phyloP scores from a whole-genome alignment of 2,888 invertebrate genomes.

The Calephelis perditalis region DNA sequence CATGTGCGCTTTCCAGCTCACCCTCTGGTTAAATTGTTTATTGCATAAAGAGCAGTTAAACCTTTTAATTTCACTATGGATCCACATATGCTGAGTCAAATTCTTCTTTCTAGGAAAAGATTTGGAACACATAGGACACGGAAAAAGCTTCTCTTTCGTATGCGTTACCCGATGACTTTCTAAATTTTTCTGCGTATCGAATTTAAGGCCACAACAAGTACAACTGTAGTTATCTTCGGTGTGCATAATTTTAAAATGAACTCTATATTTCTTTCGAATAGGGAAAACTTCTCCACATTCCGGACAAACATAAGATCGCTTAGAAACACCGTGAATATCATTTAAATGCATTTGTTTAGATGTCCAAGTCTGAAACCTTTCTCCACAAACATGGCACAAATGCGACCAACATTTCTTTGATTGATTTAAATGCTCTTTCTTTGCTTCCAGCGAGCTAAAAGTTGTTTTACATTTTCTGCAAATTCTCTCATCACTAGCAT shows the following conservation, averaged over 20 bases:
- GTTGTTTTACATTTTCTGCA: conserved; percentile 59
- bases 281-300: conserved; percentile 52
- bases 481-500: conserved; percentile 47
- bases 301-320: conserved; percentile 48
- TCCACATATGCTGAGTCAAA: conserved; percentile 64
- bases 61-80: conserved; percentile 59
- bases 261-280: conserved; percentile 49
- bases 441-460: conserved; percentile 48
- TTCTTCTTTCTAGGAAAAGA: conserved; percentile 61
- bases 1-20: conserved; percentile 67
- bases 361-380: conserved; percentile 52
- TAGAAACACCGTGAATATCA: conserved; percentile 47
- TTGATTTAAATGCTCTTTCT: conserved; percentile 46
- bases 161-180: conserved; percentile 72
- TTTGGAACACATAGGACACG: conserved; percentile 70
- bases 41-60: conserved; percentile 59
- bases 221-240: conserved; percentile 59
- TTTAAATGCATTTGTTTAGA: conserved; percentile 50
- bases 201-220: conserved; percentile 57
- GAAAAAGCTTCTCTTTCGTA: conserved; percentile 68
- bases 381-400: conserved; percentile 53
- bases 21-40: conserved; percentile 62
- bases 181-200: conserved; percentile 49
- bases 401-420: conserved; percentile 56
- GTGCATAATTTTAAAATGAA: conserved; percentile 53